These are phyloP conservation scores for Cephus sareptanus DNA, from an alignment of 2,888 invertebrate species.

Conservation along the genomic window DNA sequence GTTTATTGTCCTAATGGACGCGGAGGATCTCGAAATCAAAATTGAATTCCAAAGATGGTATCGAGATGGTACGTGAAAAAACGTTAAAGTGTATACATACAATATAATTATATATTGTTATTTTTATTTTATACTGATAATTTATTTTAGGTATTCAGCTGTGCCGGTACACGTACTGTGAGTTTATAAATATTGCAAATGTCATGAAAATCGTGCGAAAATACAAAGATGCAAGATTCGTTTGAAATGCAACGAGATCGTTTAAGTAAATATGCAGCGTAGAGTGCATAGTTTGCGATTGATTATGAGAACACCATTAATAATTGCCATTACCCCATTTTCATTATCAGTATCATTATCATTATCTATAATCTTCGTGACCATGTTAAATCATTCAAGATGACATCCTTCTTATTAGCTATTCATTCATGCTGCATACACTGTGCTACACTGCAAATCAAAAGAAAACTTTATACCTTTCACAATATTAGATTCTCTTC, in stretches of 20 bases:
- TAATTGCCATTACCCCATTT: background rate
- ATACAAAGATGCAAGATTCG: background rate
- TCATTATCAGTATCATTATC: background rate
- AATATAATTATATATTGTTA: background rate
- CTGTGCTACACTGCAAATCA: background rate
- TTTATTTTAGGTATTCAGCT: background rate
- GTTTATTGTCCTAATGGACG: slow-evolving; percentile 14
- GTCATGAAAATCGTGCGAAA: background rate
- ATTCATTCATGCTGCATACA: background rate
- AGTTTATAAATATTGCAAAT: background rate
- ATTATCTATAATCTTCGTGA: background rate
- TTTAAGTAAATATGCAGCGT: background rate
- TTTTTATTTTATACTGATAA: background rate
- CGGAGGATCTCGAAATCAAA: background rate
- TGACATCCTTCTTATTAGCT: background rate
- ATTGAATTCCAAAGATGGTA: background rate
- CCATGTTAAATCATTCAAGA: background rate
- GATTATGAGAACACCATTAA: background rate
- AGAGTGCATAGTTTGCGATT: background rate
- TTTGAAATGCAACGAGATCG: background rate
- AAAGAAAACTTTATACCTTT: background rate
- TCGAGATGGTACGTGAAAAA: background rate
- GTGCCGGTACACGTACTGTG: background rate
- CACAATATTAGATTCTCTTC: background rate
- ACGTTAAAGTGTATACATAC: background rate